Conservation (phyloP, 2,113 vertebrate genomes). For the Platycercus adscitus region DNA sequence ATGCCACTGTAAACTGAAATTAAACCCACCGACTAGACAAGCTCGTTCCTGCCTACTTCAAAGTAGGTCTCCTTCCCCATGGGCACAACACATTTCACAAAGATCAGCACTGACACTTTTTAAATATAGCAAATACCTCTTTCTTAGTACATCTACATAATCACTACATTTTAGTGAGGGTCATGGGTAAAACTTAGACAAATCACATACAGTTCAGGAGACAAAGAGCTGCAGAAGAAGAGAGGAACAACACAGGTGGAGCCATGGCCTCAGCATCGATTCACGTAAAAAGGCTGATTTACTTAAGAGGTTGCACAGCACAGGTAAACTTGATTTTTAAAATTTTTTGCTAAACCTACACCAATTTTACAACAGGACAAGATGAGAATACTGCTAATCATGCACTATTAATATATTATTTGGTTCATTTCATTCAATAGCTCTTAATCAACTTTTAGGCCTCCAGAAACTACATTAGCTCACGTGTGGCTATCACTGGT, state of each 20-base stretch:
- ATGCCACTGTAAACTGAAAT: slow-evolving; percentile 61
- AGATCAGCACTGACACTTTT: slow-evolving; percentile 27
- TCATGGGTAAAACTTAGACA: not conserved
- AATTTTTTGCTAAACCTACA: not conserved
- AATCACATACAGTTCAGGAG: not conserved
- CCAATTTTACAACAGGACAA: not conserved
- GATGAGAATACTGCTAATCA: not conserved
- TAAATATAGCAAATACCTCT: slow-evolving; percentile 53
- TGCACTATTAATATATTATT: not conserved
- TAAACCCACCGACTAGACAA: slow-evolving; percentile 44
- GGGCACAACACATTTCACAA: slow-evolving; percentile 52
- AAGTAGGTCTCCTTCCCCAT: slow-evolving; percentile 46
- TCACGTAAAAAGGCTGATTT: not conserved
- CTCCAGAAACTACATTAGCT: not conserved
- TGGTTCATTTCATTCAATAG: not conserved
- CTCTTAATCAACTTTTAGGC: not conserved
- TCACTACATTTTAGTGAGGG: not conserved
- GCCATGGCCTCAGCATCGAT: fast-evolving
- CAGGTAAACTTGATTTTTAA: not conserved
- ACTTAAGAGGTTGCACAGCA: not conserved
- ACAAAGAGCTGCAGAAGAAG: not conserved
- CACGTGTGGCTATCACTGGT: not conserved
- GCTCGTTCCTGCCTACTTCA: slow-evolving; percentile 63
- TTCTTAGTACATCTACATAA: not conserved
- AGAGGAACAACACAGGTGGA: not conserved